Conservation (phyloP, 2,888 invertebrate genomes). For the Drosophila acutilabella region DNA sequence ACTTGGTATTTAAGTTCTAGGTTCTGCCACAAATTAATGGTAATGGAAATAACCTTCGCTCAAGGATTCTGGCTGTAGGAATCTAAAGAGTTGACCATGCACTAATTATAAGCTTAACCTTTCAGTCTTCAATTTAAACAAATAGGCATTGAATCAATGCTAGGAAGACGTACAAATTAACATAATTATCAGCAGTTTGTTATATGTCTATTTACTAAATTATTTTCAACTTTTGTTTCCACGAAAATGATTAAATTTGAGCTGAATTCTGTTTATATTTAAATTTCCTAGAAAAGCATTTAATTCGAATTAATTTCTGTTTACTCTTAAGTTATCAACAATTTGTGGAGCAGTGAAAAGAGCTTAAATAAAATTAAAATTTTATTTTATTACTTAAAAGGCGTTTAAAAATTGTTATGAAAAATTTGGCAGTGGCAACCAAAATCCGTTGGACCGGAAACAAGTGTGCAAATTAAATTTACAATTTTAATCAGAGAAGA, state of each 20-base stretch:
- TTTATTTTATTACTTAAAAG: too few species aligned
- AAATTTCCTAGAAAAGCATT: constrained; percentile 11
- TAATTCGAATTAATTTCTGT: background rate
- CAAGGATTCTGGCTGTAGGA: constrained; percentile 39
- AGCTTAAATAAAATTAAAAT: too few species aligned
- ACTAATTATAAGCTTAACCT: background rate
- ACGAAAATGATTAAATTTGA: constrained; percentile 5
- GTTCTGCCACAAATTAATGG: constrained; percentile 47
- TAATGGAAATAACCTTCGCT: constrained; percentile 58
- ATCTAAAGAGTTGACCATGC: background rate
- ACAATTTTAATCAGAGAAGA: constrained; percentile 49
- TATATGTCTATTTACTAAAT: constrained; percentile 26
- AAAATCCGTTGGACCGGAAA: constrained; percentile 1
- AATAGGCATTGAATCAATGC: constrained; percentile 3
- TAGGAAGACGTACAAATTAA: constrained; percentile 33
- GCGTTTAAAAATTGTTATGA: too few species aligned
- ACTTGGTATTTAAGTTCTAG: constrained; percentile 2
- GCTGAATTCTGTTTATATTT: background rate
- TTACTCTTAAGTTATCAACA: background rate
- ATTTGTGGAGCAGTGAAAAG: background rate
- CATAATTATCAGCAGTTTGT: constrained; percentile 47
- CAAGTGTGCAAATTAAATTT: constrained; percentile 56
- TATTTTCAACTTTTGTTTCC: constrained; percentile 32
- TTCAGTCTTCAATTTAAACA: background rate
- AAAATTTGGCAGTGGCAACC: background rate